phyloP scores from a whole-genome alignment of 1,140 invertebrate genomes.

The Neodiprion fabricii region DNA sequence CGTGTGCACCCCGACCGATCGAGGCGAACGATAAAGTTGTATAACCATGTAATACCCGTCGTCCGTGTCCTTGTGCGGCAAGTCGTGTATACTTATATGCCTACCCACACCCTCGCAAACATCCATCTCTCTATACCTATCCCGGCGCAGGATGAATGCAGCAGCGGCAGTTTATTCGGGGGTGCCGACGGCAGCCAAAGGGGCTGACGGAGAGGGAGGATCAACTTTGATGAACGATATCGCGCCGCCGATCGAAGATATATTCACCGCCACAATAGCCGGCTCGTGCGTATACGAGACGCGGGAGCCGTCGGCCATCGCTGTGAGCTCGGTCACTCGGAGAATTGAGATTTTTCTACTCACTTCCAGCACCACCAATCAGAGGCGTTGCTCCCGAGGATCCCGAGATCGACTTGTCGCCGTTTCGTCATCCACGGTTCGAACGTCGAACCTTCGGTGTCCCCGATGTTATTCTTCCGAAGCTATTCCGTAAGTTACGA shows the following conservation, averaged over 20 bases:
- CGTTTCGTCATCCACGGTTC: too few species aligned
- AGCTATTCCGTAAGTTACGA: too few species aligned
- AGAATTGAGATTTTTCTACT: too few species aligned
- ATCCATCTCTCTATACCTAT: not conserved
- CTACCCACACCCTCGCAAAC: not conserved
- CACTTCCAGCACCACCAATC: too few species aligned
- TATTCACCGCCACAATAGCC: not conserved
- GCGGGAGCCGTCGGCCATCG: not conserved
- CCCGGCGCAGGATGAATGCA: not conserved
- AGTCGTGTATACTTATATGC: not conserved
- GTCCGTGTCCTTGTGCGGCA: too few species aligned
- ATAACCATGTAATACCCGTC: slow-evolving; percentile 4
- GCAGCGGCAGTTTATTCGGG: not conserved
- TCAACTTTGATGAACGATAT: slow-evolving; percentile 5
- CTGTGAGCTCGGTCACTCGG: too few species aligned
- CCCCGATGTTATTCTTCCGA: too few species aligned
- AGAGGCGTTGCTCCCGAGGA: too few species aligned
- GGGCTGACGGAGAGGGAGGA: not conserved
- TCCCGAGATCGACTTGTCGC: too few species aligned
- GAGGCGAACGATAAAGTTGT: not conserved
- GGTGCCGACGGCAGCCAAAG: not conserved
- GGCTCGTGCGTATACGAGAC: not conserved
- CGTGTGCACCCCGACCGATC: not conserved
- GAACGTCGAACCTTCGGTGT: too few species aligned
- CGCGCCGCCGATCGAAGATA: not conserved